Percentiles rank a stretch among this genome's conserved stretches.
phyloP scores from a whole-genome alignment of 2,113 vertebrate genomes.

The Semnornis frantzii region DNA sequence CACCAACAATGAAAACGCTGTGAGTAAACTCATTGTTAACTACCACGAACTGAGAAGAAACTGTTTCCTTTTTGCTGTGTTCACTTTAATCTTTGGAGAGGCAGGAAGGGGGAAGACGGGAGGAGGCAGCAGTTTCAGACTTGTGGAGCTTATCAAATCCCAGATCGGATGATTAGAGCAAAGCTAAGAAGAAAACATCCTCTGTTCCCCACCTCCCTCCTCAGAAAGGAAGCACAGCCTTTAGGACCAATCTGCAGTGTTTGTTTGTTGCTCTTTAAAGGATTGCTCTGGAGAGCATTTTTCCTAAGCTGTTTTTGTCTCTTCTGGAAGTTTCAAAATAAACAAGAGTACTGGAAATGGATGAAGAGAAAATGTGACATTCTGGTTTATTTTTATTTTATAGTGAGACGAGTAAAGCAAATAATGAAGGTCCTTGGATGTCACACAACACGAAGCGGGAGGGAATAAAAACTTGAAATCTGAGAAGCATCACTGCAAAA shows the following conservation, averaged over 20 bases:
- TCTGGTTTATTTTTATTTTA: neutral
- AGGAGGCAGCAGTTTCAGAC: slow-evolving; percentile 33
- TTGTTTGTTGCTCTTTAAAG: slow-evolving; percentile 48
- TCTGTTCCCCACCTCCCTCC: slow-evolving; percentile 7
- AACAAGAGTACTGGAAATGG: slow-evolving; percentile 5
- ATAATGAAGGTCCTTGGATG: neutral
- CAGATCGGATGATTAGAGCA: slow-evolving; percentile 41
- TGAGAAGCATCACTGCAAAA: neutral
- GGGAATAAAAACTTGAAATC: neutral
- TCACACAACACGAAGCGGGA: neutral
- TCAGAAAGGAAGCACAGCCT: slow-evolving; percentile 43
- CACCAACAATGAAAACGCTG: neutral
- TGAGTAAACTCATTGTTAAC: slow-evolving; percentile 35
- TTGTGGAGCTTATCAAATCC: slow-evolving; percentile 49
- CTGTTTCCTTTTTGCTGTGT: slow-evolving; percentile 21
- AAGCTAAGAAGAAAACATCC: slow-evolving; percentile 60
- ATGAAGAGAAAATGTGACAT: neutral
- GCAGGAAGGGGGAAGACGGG: slow-evolving; percentile 35
- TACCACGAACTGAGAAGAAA: slow-evolving; percentile 44
- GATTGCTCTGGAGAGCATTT: slow-evolving; percentile 39
- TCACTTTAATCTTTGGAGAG: slow-evolving; percentile 41
- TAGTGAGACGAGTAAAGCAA: neutral
- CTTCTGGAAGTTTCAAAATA: slow-evolving; percentile 45
- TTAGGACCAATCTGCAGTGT: slow-evolving; percentile 4
- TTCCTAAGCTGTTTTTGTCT: slow-evolving; percentile 43